Base-by-base conservation (phyloP, 2,797 vertebrate genomes). In the Toxotes lorentzi region DNA sequence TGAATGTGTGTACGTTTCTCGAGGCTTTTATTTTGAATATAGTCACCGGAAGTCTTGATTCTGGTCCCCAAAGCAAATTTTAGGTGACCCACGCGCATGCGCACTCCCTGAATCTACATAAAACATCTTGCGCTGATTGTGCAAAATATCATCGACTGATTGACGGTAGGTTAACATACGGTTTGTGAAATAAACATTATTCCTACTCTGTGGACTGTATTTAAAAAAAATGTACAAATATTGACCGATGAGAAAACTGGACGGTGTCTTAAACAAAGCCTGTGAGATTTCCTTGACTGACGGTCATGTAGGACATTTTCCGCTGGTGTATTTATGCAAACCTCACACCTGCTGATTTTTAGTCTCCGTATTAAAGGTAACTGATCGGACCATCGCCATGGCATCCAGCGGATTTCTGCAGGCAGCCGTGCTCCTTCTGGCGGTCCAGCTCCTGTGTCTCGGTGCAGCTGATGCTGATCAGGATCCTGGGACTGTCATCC, bases 401-500 rank as follows among this genome's bases (percentile, higher is more conserved):
- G 84, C 86, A 70, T 91, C 89, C 71, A 71, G 79, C 21, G 87
- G 91, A 2, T 78, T 61, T 62, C 11, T 92, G 67, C 92, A 93
- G 72, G 81, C 87, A 43, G 84, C 91, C 81, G 70, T 90, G 91
- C 87, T 96, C 61, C 80, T 96, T 0, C 50, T 96, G 47, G 78
- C 92, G 81, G 56, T 91, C 7, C 94, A 94, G 85, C 86, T 96
- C 3, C 69, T 96, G 19, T 89, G 91, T 57, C 16, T 80, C 5
- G 89, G 92, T 67, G 91, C 92, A 30, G 78, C 81, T 12, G 85
- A 87, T 74, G 94, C 95, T 43, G 95, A 96, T 27, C 95, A 94
- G 77, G 96, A 96, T 82, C 78, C 93, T 0, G 97, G 97, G 84
- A 97, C 96, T 8, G 94, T 96, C 74, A 96, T 98, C 70, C 96